Percentiles rank a stretch among this genome's conserved stretches.
Conservation (phyloP, 1,140 invertebrate species). For the Monomorium pharaonis region DNA sequence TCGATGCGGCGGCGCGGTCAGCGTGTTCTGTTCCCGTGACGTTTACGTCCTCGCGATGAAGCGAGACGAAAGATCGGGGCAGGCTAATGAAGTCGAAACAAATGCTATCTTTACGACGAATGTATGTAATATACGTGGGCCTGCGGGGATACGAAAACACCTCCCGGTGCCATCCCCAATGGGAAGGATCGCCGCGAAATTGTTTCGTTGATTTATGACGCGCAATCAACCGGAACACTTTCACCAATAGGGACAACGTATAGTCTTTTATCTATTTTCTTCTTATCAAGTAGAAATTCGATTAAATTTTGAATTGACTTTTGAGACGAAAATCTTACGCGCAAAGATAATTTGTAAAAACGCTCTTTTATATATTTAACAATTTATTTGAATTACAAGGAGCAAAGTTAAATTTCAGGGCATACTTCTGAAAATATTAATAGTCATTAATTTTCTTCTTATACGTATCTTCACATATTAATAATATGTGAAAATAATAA, state of each 20-base stretch:
- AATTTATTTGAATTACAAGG: not conserved
- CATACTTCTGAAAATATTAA: not conserved
- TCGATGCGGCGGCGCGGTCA: constrained; percentile 54
- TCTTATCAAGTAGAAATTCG: not conserved
- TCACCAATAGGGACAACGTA: not conserved
- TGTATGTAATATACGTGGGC: not conserved
- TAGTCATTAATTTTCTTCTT: not conserved
- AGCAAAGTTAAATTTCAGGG: not conserved
- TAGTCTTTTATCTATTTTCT: not conserved
- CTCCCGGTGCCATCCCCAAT: not conserved
- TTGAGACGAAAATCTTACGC: not conserved
- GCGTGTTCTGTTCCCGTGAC: constrained; percentile 27
- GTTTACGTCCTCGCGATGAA: constrained; percentile 38
- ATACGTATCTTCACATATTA: too few species aligned
- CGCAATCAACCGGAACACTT: constrained; percentile 1
- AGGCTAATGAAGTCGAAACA: constrained; percentile 44
- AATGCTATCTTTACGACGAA: constrained; percentile 38
- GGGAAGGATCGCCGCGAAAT: constrained; percentile 12
- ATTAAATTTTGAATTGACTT: not conserved
- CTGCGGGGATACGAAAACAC: not conserved
- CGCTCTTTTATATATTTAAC: not conserved
- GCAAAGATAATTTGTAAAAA: not conserved
- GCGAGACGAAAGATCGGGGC: not conserved
- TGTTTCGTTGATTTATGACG: constrained; percentile 28
- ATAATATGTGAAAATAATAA: too few species aligned